Percentiles rank a stretch among this genome's conserved stretches.
Evolutionary conservation across 2,113 vertebrate genomes (phyloP).

Genomic region (Callipepla californica): DNA sequence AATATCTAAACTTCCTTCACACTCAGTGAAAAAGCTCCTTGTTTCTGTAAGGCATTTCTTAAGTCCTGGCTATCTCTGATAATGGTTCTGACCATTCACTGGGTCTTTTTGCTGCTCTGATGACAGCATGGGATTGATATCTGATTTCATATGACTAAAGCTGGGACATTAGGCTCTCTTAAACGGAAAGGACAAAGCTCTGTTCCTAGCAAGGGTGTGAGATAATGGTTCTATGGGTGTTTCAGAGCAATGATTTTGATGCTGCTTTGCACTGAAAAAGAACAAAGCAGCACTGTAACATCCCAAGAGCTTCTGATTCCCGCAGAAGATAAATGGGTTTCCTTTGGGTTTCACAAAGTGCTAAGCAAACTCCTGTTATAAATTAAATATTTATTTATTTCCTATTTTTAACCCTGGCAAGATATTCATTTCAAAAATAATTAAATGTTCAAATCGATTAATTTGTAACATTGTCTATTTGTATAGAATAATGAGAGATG

Average conservation of each 20-base stretch:
- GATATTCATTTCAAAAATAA: background rate
- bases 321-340: background rate
- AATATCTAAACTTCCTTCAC: background rate
- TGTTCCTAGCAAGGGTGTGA: background rate
- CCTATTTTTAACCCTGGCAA: background rate
- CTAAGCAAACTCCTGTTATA: background rate
- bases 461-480: background rate
- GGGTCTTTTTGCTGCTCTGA: background rate
- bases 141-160: background rate
- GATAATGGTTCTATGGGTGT: background rate
- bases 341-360: background rate
- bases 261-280: background rate
- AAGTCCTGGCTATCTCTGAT: fast-evolving
- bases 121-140: background rate
- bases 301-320: background rate
- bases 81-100: background rate
- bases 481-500: background rate
- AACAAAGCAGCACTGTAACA: background rate
- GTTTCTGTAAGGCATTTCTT: background rate
- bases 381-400: background rate
- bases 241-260: background rate
- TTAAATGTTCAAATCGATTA: background rate
- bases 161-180: background rate
- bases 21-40: fast-evolving
- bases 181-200: background rate